Base-by-base conservation (phyloP, 2,888 invertebrate species). In the Caenorhabditis sinica region DNA sequence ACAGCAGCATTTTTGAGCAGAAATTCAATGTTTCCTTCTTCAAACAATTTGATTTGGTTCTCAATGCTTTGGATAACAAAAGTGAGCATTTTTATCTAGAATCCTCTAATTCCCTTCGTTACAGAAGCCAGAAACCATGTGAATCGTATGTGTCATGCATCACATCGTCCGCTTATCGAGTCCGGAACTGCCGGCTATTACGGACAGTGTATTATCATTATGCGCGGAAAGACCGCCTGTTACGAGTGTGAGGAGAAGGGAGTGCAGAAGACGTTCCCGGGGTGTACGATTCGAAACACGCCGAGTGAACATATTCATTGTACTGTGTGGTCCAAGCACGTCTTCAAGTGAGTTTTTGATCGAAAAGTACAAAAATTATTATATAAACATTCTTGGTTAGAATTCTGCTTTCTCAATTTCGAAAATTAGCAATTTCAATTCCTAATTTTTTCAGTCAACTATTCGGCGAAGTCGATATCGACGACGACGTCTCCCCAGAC, bases 271-370 rank as follows among this genome's bases (percentile, higher is more conserved):
- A 95, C 96, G 8, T 99, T 95, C 94, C 98, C 99, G 0, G 97
- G 98, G 0, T 99, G 99, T 93, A 99, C 99, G 1, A 99, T 99
- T 89, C 95, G 99, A 25, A 99, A 99, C 93, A 99, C 99, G 0
- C 99, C 99, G 0, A 98, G 97, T 0, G 98, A 99, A 93, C 97
- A 97, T 0, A 97, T 99, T 89, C 99, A 99, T 94, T 99, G 99
- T 93, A 97, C 99, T 89, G 98, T 99, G 25, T 99, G 99, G 99
- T 96, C 97, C 0, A 99, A 99, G 93, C 97, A 98, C 94, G 95
- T 99, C 13, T 99, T 98, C 94, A 98, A 98, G 96, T 96, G 93
- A 94, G 95, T 61, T 40, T 20, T 25, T 33, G 4, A 6, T 8
- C 23, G 20, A 43, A 43, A 43, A 43, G 11, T 17, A 17, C 15